Percentiles rank a stretch among this genome's conserved stretches.
Conservation (phyloP, 2,888 invertebrate species). For the Caenorhabditis drosophilae region DNA sequence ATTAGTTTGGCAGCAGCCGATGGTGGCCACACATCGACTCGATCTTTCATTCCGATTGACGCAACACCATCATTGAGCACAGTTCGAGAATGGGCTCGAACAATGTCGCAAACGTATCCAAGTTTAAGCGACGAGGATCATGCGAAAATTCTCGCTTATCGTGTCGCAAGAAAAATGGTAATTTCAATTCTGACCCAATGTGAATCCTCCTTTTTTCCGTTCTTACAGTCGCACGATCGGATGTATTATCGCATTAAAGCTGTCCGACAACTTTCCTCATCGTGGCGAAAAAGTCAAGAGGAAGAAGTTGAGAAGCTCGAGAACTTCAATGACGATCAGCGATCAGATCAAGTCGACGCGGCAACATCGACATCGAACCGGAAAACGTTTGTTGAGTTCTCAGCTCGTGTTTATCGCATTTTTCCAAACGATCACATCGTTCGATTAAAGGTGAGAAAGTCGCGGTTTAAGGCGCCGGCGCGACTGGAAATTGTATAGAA, state of each 20-base stretch:
- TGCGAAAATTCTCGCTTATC: constrained; percentile 73
- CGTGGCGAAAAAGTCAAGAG: constrained; percentile 46
- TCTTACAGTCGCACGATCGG: constrained; percentile 72
- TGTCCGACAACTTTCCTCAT: constrained; percentile 46
- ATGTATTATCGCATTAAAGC: constrained; percentile 75
- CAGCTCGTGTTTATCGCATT: constrained; percentile 52
- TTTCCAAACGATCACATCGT: constrained; percentile 34
- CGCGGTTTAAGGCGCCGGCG: no score
- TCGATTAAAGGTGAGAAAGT: constrained; percentile 34
- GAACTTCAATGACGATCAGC: no score
- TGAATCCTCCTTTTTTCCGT: constrained; percentile 7
- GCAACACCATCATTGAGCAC: constrained; percentile 29
- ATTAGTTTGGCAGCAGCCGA: not conserved
- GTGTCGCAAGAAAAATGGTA: constrained; percentile 72
- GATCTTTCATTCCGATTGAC: constrained; percentile 20
- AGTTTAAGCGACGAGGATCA: constrained; percentile 51
- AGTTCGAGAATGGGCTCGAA: constrained; percentile 43
- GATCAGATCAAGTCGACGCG: no score
- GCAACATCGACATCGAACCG: no score
- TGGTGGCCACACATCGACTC: constrained; percentile 1
- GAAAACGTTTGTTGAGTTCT: constrained; percentile 51
- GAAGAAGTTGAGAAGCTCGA: constrained; percentile 41
- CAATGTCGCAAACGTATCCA: constrained; percentile 50
- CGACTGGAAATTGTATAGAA: no score
- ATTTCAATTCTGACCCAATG: constrained; percentile 4